Evolutionary conservation across 1,140 invertebrate species (phyloP).

Genomic region (Papilio xuthus): DNA sequence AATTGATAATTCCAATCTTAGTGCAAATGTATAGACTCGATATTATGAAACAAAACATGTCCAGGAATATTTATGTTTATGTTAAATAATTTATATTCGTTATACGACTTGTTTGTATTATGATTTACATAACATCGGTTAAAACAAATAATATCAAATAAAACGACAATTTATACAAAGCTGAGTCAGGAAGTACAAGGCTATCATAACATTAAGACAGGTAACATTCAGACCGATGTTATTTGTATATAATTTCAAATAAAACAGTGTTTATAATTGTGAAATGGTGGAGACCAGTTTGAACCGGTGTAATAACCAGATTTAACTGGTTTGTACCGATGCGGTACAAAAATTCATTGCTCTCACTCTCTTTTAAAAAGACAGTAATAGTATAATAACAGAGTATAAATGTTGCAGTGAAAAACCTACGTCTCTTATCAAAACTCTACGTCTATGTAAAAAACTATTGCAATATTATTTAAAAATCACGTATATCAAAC

Average conservation of each 20-base stretch:
- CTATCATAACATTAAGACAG: not conserved
- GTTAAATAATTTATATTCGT: not conserved
- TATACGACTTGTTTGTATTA: not conserved
- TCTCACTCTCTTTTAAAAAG: no score
- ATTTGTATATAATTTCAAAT: conserved; percentile 30
- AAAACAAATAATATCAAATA: conserved; percentile 3
- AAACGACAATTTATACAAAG: not conserved
- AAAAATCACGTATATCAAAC: no score
- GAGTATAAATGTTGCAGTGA: no score
- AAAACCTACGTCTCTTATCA: no score
- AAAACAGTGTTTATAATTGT: not conserved
- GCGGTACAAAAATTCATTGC: not conserved
- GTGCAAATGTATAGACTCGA: not conserved
- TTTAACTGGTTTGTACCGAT: not conserved
- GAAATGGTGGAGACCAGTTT: not conserved
- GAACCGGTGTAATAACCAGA: conserved; percentile 3
- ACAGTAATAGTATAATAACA: no score
- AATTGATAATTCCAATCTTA: not conserved
- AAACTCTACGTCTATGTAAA: no score
- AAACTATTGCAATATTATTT: no score
- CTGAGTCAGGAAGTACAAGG: not conserved
- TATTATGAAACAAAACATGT: not conserved
- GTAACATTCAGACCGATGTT: not conserved
- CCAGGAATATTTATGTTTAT: conserved; percentile 5
- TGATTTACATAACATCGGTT: not conserved